Conservation (phyloP, 2,797 vertebrate species). For the Poeciliopsis paucimaculata region DNA sequence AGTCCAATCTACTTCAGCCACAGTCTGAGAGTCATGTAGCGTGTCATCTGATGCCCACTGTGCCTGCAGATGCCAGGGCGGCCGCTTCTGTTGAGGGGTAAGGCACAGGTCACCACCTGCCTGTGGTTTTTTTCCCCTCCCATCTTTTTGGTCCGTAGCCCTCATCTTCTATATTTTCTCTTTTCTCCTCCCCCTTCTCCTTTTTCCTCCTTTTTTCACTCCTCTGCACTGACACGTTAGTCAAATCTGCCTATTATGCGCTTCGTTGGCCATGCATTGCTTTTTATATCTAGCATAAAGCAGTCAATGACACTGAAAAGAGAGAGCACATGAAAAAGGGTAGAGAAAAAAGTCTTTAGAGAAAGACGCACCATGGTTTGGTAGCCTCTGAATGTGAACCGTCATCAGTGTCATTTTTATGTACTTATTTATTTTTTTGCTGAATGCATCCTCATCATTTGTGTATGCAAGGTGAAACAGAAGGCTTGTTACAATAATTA, state of each 20-base stretch:
- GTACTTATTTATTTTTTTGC: constrained; percentile 31
- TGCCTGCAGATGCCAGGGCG: constrained; percentile 67
- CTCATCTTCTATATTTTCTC: constrained; percentile 18
- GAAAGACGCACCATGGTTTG: constrained; percentile 44
- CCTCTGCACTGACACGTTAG: constrained; percentile 69
- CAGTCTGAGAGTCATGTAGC: constrained; percentile 56
- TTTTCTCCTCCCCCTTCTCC: constrained; percentile 12
- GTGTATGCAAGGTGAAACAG: constrained; percentile 51
- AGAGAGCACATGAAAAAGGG: constrained; percentile 46
- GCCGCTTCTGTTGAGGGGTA: constrained; percentile 58
- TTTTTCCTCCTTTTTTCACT: constrained; percentile 52
- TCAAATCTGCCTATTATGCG: constrained; percentile 76
- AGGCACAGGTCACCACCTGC: constrained; percentile 58
- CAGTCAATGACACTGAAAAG: constrained; percentile 73
- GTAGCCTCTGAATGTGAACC: constrained; percentile 48
- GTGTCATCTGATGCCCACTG: constrained; percentile 66
- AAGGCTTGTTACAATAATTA: constrained; percentile 70
- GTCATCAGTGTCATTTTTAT: constrained; percentile 57
- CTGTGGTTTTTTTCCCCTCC: constrained; percentile 25
- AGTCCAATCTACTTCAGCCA: constrained; percentile 60
- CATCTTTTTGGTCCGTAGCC: constrained; percentile 15
- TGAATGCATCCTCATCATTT: constrained; percentile 45
- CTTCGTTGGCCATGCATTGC: constrained; percentile 69
- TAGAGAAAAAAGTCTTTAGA: constrained; percentile 27
- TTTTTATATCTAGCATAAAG: constrained; percentile 77